phyloP scores from a whole-genome alignment of 2,113 vertebrate species.

The Microtus oregoni region DNA sequence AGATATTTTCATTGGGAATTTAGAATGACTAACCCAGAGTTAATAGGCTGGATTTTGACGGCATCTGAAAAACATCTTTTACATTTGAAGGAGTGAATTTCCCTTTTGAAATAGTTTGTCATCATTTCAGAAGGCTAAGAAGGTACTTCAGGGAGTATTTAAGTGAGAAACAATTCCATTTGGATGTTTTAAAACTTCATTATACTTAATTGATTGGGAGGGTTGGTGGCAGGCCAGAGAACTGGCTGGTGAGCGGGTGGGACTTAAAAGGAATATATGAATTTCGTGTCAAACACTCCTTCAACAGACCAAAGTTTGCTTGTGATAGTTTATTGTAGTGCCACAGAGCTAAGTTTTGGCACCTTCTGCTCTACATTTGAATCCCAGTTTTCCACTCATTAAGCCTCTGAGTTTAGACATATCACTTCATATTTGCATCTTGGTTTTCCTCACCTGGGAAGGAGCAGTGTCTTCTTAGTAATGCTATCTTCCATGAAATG shows the following conservation, averaged over 20 bases:
- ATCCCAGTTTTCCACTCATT: background rate
- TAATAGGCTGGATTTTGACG: constrained; percentile 15
- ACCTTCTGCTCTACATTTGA: background rate
- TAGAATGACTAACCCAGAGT: constrained; percentile 32
- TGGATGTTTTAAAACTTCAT: constrained; percentile 15
- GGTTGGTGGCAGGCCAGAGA: constrained; percentile 42
- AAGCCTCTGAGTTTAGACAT: background rate
- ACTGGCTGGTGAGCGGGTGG: background rate
- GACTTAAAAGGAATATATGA: constrained; percentile 21
- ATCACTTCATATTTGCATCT: background rate
- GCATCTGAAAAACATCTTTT: constrained; percentile 28
- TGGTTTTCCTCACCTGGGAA: constrained; percentile 13
- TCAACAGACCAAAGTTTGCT: background rate
- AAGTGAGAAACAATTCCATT: constrained; percentile 60
- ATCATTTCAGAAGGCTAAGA: constrained; percentile 34
- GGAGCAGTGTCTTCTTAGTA: background rate
- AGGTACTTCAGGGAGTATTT: constrained; percentile 46
- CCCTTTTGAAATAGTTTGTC: constrained; percentile 46
- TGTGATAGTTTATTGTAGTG: constrained; percentile 13
- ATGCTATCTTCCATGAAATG: background rate
- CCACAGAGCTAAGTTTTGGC: constrained; percentile 28
- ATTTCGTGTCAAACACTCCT: constrained; percentile 32
- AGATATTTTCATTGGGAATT: constrained; percentile 20
- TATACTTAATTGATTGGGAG: constrained; percentile 57
- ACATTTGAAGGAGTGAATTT: constrained; percentile 44